These are phyloP conservation scores for Siniperca obscura DNA, from an alignment of 2,797 vertebrate species.

Conservation along the genomic window DNA sequence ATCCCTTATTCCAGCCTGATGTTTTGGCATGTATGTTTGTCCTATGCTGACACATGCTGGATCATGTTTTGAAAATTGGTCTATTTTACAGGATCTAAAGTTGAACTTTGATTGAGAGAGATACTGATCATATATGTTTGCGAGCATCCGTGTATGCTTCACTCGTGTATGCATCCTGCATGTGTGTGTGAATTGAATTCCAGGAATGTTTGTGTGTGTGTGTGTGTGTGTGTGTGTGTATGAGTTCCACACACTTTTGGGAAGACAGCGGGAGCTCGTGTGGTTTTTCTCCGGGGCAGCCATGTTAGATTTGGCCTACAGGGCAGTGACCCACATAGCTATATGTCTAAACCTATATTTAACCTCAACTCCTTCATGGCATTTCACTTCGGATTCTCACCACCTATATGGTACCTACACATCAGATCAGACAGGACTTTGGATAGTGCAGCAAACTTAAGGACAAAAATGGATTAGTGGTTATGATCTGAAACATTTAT, in stretches of 20 bases:
- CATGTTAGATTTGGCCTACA: slow-evolving; percentile 32
- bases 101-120: slow-evolving; percentile 1
- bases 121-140: background rate
- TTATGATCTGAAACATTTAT: background rate
- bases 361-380: slow-evolving; percentile 31
- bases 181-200: slow-evolving; percentile 44
- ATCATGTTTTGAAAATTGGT: background rate
- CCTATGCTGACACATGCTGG: too few relatives aligned
- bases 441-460: background rate
- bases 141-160: background rate
- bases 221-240: slow-evolving; percentile 27
- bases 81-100: slow-evolving; percentile 1
- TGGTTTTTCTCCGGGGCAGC: slow-evolving; percentile 13
- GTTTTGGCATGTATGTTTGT: background rate
- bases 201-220: slow-evolving; percentile 44
- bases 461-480: background rate
- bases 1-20: background rate
- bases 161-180: background rate
- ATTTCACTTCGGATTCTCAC: slow-evolving; percentile 32
- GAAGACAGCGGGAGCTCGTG: slow-evolving; percentile 13
- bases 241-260: slow-evolving; percentile 27
- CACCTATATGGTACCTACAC: slow-evolving; percentile 1
- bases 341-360: slow-evolving; percentile 61
- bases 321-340: slow-evolving; percentile 55
- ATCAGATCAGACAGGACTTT: background rate